Percentiles rank a stretch among this genome's conserved stretches.
phyloP scores from a whole-genome alignment of 2,888 invertebrate species.

The Tupiocoris notatus region DNA sequence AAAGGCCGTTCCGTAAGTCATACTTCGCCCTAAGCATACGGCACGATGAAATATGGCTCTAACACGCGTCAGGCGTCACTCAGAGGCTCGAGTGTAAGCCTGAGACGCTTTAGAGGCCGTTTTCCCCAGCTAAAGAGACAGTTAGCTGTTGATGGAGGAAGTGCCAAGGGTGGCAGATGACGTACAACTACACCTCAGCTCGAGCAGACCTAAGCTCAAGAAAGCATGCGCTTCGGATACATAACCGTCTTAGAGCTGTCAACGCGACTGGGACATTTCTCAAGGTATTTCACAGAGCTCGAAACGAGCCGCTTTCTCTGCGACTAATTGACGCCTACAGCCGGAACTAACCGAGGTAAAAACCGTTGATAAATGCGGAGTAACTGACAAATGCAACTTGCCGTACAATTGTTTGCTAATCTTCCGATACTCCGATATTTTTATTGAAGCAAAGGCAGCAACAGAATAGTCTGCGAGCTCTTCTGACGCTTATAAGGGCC shows the following conservation, averaged over 20 bases:
- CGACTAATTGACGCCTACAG: no score
- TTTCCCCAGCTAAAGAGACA: background rate
- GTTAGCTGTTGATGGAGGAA: background rate
- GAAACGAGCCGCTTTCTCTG: no score
- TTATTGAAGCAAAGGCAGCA: no score
- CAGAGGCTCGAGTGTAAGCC: background rate
- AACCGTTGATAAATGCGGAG: no score
- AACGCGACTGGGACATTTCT: background rate
- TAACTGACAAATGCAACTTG: no score
- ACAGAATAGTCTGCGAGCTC: no score
- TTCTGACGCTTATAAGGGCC: no score
- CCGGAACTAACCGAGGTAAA: no score
- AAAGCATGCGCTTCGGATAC: background rate
- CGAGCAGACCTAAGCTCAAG: background rate
- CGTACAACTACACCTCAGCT: background rate
- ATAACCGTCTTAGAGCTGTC: background rate
- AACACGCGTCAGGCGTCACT: background rate
- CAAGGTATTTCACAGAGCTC: background rate
- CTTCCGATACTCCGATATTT: no score
- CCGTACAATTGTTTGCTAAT: no score
- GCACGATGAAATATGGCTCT: background rate
- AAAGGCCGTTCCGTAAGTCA: no score
- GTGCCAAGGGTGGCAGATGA: background rate
- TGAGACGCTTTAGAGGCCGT: background rate
- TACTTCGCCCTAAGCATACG: background rate